Percentiles rank a stretch among this genome's conserved stretches.
Conservation (phyloP, 1,140 invertebrate species). For the Pseudomyrmex pallidus region DNA sequence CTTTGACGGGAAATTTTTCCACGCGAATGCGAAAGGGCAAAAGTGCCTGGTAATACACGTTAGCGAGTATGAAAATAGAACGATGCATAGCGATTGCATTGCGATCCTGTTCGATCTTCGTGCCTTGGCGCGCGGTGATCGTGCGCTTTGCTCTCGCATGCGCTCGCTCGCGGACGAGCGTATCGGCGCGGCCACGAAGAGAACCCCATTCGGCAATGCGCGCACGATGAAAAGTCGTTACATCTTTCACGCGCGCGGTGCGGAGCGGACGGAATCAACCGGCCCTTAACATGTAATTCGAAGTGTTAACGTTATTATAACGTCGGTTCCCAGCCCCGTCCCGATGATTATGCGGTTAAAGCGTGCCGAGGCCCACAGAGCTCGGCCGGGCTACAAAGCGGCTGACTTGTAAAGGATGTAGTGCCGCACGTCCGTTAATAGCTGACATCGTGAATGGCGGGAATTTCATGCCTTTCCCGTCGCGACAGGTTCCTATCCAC, state of each 20-base stretch:
- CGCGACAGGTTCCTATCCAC: slow-evolving; percentile 71
- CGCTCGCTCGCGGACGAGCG: slow-evolving; percentile 26
- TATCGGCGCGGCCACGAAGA: slow-evolving; percentile 55
- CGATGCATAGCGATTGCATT: slow-evolving; percentile 40
- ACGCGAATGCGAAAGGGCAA: slow-evolving; percentile 22
- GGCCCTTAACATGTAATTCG: slow-evolving; percentile 74
- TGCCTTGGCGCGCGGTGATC: slow-evolving; percentile 35
- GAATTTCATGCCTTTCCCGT: slow-evolving; percentile 76
- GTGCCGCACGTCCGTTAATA: slow-evolving; percentile 74
- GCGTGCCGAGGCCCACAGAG: slow-evolving; percentile 67
- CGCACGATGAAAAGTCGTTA: slow-evolving; percentile 65
- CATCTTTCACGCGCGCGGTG: slow-evolving; percentile 59
- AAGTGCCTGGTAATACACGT: slow-evolving; percentile 28
- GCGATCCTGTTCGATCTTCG: slow-evolving; percentile 43
- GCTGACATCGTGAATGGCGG: slow-evolving; percentile 75
- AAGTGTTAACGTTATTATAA: slow-evolving; percentile 75
- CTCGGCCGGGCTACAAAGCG: slow-evolving; percentile 70
- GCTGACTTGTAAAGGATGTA: slow-evolving; percentile 76
- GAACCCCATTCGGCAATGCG: slow-evolving; percentile 39
- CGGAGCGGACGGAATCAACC: slow-evolving; percentile 60
- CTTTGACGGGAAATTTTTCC: slow-evolving; percentile 28
- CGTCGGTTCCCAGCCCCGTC: slow-evolving; percentile 66
- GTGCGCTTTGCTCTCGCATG: slow-evolving; percentile 43
- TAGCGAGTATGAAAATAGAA: slow-evolving; percentile 48
- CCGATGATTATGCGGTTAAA: slow-evolving; percentile 74